Evolutionary conservation across 1,140 invertebrate species (phyloP).

Genomic region (Zaprionus africanus): DNA sequence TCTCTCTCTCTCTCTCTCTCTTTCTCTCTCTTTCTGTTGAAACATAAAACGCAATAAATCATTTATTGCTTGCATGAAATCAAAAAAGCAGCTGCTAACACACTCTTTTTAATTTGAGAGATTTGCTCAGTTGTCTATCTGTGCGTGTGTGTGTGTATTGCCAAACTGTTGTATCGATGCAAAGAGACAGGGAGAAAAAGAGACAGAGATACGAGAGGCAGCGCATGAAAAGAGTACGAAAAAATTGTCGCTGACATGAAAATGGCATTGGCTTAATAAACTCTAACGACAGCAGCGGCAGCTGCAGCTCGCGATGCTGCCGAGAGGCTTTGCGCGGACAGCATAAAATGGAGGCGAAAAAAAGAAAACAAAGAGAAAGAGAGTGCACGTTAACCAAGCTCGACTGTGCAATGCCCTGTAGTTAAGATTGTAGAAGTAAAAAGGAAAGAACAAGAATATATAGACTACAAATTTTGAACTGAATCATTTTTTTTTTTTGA

Average conservation of each 20-base stretch:
- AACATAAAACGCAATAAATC: constrained; percentile 14
- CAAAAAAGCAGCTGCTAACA: constrained; percentile 12
- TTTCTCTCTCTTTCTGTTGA: neutral
- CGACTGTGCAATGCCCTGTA: neutral
- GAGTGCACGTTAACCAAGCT: neutral
- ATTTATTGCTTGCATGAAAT: constrained; percentile 17
- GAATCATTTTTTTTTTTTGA: no score
- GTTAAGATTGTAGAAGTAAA: neutral
- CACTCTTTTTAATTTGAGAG: constrained; percentile 4
- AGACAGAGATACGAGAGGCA: constrained; percentile 2
- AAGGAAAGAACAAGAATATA: neutral
- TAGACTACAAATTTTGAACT: no score
- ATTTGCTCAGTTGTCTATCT: constrained; percentile 8
- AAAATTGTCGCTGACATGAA: constrained; percentile 40
- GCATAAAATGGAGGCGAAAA: neutral
- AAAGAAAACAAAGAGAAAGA: constrained; percentile 1
- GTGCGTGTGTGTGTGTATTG: neutral
- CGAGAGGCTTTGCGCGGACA: constrained; percentile 27
- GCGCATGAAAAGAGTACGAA: constrained; percentile 14
- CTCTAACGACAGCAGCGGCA: constrained; percentile 38
- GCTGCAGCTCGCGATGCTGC: constrained; percentile 29
- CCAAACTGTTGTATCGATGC: neutral
- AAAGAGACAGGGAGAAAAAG: neutral
- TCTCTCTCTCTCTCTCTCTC: neutral
- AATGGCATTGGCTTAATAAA: constrained; percentile 55